Conservation (phyloP, 2,797 vertebrate species). For the Delichon dasypus region DNA sequence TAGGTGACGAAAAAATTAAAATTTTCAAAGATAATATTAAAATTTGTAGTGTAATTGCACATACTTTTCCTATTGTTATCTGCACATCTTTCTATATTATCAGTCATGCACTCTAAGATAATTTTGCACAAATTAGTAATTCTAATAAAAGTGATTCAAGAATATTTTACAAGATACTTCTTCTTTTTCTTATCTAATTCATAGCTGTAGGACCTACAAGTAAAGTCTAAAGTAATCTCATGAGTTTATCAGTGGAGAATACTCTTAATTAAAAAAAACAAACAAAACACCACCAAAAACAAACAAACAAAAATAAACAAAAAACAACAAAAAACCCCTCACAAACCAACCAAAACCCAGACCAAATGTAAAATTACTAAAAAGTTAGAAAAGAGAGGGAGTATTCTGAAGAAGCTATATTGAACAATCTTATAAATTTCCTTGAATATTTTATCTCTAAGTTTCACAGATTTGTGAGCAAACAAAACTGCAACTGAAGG, state of each 20-base stretch:
- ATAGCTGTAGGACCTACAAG: conserved; percentile 1
- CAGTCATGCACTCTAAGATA: conserved; percentile 3
- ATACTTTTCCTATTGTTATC: not conserved
- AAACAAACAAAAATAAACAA: not conserved
- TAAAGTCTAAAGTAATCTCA: conserved; percentile 41
- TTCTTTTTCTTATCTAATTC: conserved; percentile 19
- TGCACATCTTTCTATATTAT: conserved; percentile 7
- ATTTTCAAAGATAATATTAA: not conserved
- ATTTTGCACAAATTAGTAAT: conserved; percentile 36
- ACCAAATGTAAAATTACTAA: not conserved
- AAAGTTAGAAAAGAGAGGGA: not conserved
- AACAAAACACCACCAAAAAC: no score
- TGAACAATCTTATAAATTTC: not conserved
- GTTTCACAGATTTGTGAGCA: not conserved
- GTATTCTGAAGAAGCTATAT: not conserved
- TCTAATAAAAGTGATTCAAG: conserved; percentile 47
- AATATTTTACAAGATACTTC: conserved; percentile 2
- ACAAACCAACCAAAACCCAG: not conserved
- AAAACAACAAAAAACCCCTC: not conserved
- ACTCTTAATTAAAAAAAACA: not conserved
- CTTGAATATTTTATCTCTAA: not conserved
- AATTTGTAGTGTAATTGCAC: conserved; percentile 28
- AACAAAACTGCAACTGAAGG: not conserved
- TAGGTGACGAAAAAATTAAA: not conserved
- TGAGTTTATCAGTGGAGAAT: not conserved